Conservation (phyloP, 2,113 vertebrate genomes). For the Scatophagus argus region DNA sequence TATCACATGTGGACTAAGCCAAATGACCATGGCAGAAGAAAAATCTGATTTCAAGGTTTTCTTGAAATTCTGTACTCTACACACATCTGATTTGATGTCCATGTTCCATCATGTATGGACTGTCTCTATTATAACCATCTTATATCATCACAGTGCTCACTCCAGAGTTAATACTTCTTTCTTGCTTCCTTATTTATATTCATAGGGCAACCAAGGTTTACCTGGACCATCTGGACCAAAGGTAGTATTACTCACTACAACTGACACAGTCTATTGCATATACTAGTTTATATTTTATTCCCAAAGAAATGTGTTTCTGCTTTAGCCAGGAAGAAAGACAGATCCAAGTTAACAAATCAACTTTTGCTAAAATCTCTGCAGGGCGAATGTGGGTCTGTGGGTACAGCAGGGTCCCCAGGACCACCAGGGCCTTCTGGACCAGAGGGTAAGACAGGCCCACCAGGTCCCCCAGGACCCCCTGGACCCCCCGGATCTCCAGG, state of each 20-base stretch:
- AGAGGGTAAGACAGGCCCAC: slow-evolving; percentile 84
- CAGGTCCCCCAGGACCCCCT: slow-evolving; percentile 87
- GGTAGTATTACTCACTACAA: slow-evolving; percentile 76
- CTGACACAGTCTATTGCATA: background rate
- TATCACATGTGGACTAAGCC: background rate
- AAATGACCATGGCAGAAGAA: no score
- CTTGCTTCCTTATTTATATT: background rate
- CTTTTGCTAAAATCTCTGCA: slow-evolving; percentile 57
- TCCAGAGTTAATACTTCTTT: background rate
- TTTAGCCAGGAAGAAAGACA: background rate
- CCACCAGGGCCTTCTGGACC: slow-evolving; percentile 84
- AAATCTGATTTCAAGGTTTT: no score
- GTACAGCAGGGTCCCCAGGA: slow-evolving; percentile 84
- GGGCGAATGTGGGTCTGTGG: slow-evolving; percentile 87
- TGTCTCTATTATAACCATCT: background rate
- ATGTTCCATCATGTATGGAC: background rate
- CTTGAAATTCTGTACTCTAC: no score
- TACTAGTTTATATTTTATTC: background rate
- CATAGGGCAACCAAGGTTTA: slow-evolving; percentile 88
- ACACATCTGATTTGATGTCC: background rate
- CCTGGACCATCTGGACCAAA: slow-evolving; percentile 87
- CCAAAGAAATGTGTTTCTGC: background rate
- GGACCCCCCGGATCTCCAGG: slow-evolving; percentile 85
- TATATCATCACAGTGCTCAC: background rate
- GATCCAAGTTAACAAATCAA: background rate